A percentile compares a stretch with the other conserved stretches of the same genome.
Conservation (phyloP, 1,140 invertebrate genomes). For the Aphaenogaster rudis region DNA sequence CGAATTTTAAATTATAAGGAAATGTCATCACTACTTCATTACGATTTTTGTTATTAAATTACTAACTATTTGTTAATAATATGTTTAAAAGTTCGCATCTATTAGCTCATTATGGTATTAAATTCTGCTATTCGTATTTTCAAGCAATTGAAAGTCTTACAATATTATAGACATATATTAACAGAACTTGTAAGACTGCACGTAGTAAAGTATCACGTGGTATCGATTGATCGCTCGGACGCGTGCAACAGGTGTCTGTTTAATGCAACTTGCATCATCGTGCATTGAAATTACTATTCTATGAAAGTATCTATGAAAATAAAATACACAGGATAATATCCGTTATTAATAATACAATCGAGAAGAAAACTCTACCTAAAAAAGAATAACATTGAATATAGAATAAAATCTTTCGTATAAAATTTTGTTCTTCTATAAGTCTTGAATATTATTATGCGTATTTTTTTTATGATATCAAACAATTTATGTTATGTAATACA, state of each 20-base stretch:
- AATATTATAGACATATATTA: background rate
- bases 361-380: background rate
- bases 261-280: conserved; percentile 25
- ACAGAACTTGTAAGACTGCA: background rate
- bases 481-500: background rate
- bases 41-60: background rate
- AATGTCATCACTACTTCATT: background rate
- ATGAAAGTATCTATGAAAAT: background rate
- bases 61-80: background rate
- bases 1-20: background rate
- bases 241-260: conserved; percentile 54
- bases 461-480: background rate
- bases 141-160: background rate
- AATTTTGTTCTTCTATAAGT: background rate
- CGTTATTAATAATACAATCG: background rate
- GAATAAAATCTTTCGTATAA: background rate
- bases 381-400: background rate
- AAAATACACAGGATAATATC: background rate
- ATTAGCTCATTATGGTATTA: background rate
- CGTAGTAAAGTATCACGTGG: conserved; percentile 17
- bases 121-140: background rate
- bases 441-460: background rate
- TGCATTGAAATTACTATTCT: conserved; percentile 25
- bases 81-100: background rate
- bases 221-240: conserved; percentile 33